These are phyloP conservation scores for Acrocephalus arundinaceus DNA, from an alignment of 2,113 vertebrate species.

Conservation along the genomic window DNA sequence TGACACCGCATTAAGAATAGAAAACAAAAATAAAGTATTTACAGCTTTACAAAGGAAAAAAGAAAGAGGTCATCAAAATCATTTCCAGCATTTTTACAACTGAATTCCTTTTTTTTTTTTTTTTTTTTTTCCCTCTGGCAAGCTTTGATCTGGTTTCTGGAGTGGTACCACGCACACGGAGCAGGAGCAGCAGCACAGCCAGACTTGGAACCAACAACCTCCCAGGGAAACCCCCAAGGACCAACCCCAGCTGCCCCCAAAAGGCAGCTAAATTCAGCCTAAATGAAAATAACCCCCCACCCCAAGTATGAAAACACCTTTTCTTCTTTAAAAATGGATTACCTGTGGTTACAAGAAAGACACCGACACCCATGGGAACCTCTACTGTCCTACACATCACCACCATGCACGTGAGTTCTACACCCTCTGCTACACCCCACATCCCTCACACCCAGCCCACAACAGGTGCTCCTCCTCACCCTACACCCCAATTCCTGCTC, in stretches of 20 bases:
- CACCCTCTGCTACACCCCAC: background rate
- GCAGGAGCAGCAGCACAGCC: background rate
- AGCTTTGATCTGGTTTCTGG: slow-evolving; percentile 9
- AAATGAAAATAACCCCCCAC: background rate
- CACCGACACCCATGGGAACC: background rate
- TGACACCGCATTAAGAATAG: slow-evolving; percentile 73
- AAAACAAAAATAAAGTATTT: slow-evolving; percentile 77
- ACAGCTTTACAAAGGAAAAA: slow-evolving; percentile 77
- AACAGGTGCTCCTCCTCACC: background rate
- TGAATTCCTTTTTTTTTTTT: background rate
- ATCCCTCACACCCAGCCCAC: background rate
- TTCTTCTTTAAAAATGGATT: background rate
- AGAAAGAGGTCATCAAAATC: slow-evolving; percentile 47
- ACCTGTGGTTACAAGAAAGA: background rate
- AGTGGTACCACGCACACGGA: background rate
- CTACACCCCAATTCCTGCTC: background rate
- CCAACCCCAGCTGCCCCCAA: background rate
- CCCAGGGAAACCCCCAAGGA: background rate
- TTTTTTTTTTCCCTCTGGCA: background rate
- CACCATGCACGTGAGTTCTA: background rate
- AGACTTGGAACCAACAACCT: background rate
- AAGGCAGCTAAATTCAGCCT: background rate
- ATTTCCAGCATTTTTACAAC: slow-evolving; percentile 64
- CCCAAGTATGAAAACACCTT: background rate
- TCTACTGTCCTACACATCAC: background rate